phyloP scores from a whole-genome alignment of 2,888 invertebrate genomes.

The Arctia plantaginis region DNA sequence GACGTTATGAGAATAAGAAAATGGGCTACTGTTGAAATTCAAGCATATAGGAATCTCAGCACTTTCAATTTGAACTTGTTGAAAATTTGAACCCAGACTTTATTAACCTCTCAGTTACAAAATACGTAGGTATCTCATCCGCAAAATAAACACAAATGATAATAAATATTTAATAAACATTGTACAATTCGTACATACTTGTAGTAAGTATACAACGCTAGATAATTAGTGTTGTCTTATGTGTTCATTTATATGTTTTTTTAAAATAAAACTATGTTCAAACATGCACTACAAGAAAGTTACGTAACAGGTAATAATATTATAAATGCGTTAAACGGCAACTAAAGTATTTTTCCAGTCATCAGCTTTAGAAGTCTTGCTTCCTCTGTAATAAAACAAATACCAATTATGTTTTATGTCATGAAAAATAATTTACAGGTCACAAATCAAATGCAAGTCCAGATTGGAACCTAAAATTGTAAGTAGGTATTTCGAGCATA shows the following conservation, averaged over 20 bases:
- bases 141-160: background rate
- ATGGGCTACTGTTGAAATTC: no score
- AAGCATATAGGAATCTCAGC: no score
- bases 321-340: background rate
- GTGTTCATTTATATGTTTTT: background rate
- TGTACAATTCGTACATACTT: background rate
- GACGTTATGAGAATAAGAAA: no score
- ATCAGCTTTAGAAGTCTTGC: constrained; percentile 27
- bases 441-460: no score
- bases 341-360: constrained; percentile 23
- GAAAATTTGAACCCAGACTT: no score
- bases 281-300: background rate
- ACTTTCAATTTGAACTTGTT: no score
- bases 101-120: no score
- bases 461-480: no score
- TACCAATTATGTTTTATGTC: background rate
- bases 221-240: background rate
- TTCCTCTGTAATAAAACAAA: constrained; percentile 30
- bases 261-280: background rate
- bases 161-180: no score
- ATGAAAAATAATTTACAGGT: background rate
- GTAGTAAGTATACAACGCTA: background rate
- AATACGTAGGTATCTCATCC: background rate
- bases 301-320: background rate
- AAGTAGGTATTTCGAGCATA: no score